Evolutionary conservation across 2,888 invertebrate genomes (phyloP), one percentile per base, ranked within the genome.

Genomic region (Sphecodes monilicornis): DNA sequence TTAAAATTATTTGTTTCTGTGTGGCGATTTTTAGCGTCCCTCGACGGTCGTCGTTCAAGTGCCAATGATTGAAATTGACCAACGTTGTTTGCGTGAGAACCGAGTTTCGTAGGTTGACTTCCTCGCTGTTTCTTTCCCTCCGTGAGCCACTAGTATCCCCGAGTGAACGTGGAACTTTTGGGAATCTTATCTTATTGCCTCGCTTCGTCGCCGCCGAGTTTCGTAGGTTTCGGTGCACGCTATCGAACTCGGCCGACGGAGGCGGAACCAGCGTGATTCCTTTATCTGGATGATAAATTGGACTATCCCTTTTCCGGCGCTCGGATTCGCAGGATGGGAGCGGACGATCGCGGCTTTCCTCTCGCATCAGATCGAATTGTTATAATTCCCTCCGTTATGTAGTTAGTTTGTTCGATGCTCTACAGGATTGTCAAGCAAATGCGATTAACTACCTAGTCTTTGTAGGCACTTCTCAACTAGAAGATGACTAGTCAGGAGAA

Each of bases 211-310:
- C 71, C 80, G 74, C 64, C 66, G 68, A 85, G 81, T 77, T 87
- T 81, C 72, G 69, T 66, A 64, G 78, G 66, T 69, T 80, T 73
- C 66, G 68, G 29, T 64, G 83, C 72, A 76, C 78, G 82, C 73
- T 84, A 82, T 84, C 84, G 78, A 77, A 84, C 70, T 82, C 64
- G 79, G 73, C 82, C 80, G 78, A 76, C 75, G 36, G 32, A 60
- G 71, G 64, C 54, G 71, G 68, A 60, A 82, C 82, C 85, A 57
- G 39, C 57, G 74, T 64, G 72, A 75, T 76, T 68, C 69, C 73
- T 86, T 82, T 86, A 87, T 88, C 89, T 84, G 57, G 80, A 79
- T 83, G 82, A 89, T 89, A 85, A 85, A 87, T 89, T 78, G 87
- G 78, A 54, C 78, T 74, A 78, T 82, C 60, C 79, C 71, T 74